Evolutionary conservation across 2,888 invertebrate species (phyloP).

Genomic region (Zaprionus lineosus): DNA sequence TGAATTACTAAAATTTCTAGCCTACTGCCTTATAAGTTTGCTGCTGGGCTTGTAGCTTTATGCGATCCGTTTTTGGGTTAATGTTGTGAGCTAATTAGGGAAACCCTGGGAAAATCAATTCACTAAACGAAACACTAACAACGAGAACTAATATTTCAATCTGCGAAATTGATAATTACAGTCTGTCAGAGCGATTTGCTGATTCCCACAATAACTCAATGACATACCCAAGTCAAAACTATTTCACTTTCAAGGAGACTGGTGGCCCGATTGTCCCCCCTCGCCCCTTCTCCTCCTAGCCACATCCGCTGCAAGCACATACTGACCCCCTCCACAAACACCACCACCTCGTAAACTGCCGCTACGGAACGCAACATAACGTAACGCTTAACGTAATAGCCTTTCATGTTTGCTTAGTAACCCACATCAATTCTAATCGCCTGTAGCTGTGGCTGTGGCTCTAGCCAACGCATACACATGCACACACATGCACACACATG

Average conservation of each 20-base stretch:
- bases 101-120: conserved; percentile 9
- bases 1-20: no score
- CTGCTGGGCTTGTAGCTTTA: no score
- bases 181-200: not conserved
- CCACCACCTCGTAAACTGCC: conserved; percentile 60
- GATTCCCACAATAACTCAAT: not conserved
- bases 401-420: conserved; percentile 79
- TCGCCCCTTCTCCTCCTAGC: no score
- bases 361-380: conserved; percentile 59
- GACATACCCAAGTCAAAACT: conserved; percentile 35
- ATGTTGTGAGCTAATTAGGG: conserved; percentile 28
- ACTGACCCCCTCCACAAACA: no score
- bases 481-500: conserved; percentile 5
- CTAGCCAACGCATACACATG: conserved; percentile 37
- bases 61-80: no score
- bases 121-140: not conserved
- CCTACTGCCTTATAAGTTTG: no score
- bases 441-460: conserved; percentile 62
- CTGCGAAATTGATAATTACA: conserved; percentile 20
- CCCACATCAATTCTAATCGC: conserved; percentile 79
- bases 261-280: no score
- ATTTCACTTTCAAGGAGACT: conserved; percentile 52
- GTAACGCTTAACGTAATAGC: conserved; percentile 76
- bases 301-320: no score
- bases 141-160: conserved; percentile 7